Evolutionary conservation across 2,797 vertebrate species (phyloP).

Genomic region (Cuculus canorus): DNA sequence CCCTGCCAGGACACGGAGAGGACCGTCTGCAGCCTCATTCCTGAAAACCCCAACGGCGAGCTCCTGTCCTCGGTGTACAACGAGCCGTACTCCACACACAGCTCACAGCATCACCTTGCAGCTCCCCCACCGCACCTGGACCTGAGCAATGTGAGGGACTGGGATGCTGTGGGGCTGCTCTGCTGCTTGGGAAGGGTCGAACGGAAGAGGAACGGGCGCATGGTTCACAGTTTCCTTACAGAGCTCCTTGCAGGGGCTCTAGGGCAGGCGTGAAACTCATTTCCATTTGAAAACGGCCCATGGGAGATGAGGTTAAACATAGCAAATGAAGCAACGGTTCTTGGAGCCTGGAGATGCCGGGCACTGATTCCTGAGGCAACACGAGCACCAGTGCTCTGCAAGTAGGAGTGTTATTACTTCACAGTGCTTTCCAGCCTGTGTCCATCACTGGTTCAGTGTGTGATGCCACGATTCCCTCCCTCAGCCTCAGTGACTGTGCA

Average conservation of each 20-base stretch:
- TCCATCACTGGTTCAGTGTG: background rate
- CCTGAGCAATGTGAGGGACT: constrained; percentile 81
- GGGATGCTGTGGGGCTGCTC: background rate
- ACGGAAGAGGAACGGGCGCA: background rate
- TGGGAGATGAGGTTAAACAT: background rate
- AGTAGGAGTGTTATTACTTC: background rate
- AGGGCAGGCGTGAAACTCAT: accelerated
- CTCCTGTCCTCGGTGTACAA: constrained; percentile 80
- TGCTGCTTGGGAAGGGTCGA: background rate
- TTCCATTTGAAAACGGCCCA: background rate
- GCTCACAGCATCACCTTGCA: background rate
- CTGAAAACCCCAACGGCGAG: constrained; percentile 54
- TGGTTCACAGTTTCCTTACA: accelerated
- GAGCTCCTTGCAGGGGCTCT: background rate
- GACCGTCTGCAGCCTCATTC: constrained; percentile 39
- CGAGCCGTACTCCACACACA: constrained; percentile 76
- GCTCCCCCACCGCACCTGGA: constrained; percentile 77
- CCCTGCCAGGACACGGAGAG: constrained; percentile 77
- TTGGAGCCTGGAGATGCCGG: background rate
- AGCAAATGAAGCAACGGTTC: background rate
- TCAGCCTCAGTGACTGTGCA: background rate
- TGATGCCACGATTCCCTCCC: background rate
- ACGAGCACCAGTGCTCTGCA: background rate
- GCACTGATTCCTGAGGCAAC: background rate
- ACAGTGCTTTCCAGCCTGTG: background rate